These are phyloP conservation scores for Drosophila ironensis DNA, from an alignment of 1,140 invertebrate genomes.

Conservation along the genomic window DNA sequence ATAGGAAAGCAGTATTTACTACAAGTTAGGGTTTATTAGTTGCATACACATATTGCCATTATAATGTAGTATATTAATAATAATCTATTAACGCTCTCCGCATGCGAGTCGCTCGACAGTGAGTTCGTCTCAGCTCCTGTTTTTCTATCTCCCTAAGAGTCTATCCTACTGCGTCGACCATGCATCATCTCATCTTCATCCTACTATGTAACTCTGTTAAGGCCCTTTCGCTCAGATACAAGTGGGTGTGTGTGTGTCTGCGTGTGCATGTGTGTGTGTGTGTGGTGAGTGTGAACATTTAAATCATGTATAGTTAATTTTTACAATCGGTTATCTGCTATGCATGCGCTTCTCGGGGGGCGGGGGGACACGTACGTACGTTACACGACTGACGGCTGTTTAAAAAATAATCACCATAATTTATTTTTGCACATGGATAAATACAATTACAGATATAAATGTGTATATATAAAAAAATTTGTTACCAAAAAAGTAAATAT, in stretches of 20 bases:
- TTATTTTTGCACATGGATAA: slow-evolving; percentile 77
- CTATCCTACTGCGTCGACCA: slow-evolving; percentile 43
- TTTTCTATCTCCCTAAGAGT: slow-evolving; percentile 6
- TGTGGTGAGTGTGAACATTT: slow-evolving; percentile 8
- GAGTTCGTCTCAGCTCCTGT: not conserved
- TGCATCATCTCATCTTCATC: too few species aligned
- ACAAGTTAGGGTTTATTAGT: slow-evolving; percentile 55
- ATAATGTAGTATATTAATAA: slow-evolving; percentile 32
- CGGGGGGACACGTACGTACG: too few species aligned
- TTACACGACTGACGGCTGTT: slow-evolving; percentile 1
- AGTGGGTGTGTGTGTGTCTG: slow-evolving; percentile 51
- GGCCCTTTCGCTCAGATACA: slow-evolving; percentile 75
- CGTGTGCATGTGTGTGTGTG: not conserved
- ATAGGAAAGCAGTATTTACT: slow-evolving; percentile 78
- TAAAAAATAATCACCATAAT: slow-evolving; percentile 79
- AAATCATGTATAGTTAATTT: slow-evolving; percentile 23
- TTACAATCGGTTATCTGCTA: slow-evolving; percentile 46
- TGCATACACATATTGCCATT: slow-evolving; percentile 58
- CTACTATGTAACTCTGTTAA: slow-evolving; percentile 59
- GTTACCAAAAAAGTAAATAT: slow-evolving; percentile 62
- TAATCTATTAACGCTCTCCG: slow-evolving; percentile 62
- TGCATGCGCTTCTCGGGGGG: slow-evolving; percentile 40
- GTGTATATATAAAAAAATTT: slow-evolving; percentile 55
- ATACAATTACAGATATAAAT: slow-evolving; percentile 75
- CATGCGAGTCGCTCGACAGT: slow-evolving; percentile 44